phyloP scores from a whole-genome alignment of 2,888 invertebrate genomes.

The Arctia plantaginis region DNA sequence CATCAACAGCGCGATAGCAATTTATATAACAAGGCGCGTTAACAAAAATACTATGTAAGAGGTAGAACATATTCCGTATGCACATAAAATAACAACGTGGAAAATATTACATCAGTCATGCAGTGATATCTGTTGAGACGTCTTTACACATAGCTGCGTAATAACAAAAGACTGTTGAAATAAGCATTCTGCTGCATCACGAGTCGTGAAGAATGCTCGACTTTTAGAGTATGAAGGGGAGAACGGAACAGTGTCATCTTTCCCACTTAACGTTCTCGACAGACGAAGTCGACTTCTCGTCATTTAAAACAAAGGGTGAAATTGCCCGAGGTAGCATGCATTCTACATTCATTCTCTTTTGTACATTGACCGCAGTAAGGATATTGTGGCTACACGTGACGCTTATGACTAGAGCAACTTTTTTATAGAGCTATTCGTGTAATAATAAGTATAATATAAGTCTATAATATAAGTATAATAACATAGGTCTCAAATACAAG shows the following conservation, averaged over 20 bases:
- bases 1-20: constrained; percentile 29
- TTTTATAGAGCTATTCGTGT: constrained; percentile 36
- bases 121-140: constrained; percentile 40
- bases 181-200: constrained; percentile 70
- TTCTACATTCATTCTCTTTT: constrained; percentile 63
- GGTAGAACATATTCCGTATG: constrained; percentile 21
- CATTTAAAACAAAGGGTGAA: constrained; percentile 82
- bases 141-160: constrained; percentile 53
- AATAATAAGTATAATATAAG: constrained; percentile 20
- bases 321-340: constrained; percentile 72
- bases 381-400: constrained; percentile 54
- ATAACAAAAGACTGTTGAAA: constrained; percentile 79
- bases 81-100: constrained; percentile 44
- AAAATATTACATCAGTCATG: constrained; percentile 39
- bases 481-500: constrained; percentile 23
- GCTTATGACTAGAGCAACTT: constrained; percentile 56
- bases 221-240: constrained; percentile 70
- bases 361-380: constrained; percentile 76
- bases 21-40: constrained; percentile 25
- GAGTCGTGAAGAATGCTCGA: constrained; percentile 71
- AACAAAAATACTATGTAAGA: constrained; percentile 21
- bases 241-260: constrained; percentile 77
- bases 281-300: constrained; percentile 72
- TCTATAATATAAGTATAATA: background rate
- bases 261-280: constrained; percentile 70